Conservation (phyloP, 2,797 vertebrate genomes). For the Sebastes diploproa region DNA sequence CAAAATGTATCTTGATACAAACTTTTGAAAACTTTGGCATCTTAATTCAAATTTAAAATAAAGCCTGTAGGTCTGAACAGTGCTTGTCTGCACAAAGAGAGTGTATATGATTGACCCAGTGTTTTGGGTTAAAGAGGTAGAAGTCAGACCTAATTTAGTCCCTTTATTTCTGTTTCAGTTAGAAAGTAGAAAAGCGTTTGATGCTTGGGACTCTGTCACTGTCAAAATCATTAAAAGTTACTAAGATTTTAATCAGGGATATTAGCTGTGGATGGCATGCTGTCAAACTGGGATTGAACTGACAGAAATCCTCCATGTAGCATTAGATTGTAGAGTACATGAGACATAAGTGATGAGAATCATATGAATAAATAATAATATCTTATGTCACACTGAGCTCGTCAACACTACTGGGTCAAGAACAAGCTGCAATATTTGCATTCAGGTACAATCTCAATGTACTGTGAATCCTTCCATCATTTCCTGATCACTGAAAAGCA, state of each 20-base stretch:
- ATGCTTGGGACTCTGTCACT: neutral
- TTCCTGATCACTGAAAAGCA: neutral
- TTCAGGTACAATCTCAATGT: neutral
- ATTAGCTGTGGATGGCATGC: neutral
- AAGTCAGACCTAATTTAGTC: neutral
- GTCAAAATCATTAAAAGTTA: constrained; percentile 19
- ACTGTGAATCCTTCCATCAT: neutral
- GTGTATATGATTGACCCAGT: neutral
- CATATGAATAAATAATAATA: constrained; percentile 18
- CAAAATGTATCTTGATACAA: neutral
- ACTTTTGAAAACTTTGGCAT: neutral
- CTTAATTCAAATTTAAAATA: neutral
- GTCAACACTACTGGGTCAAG: neutral
- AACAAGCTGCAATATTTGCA: neutral
- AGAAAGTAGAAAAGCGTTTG: neutral
- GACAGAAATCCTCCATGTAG: constrained; percentile 4
- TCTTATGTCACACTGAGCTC: neutral
- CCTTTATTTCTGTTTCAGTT: neutral
- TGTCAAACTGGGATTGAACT: neutral
- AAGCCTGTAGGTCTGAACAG: neutral
- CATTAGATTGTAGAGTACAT: neutral
- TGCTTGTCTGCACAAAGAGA: neutral
- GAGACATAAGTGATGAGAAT: constrained; percentile 12
- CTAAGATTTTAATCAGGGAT: neutral
- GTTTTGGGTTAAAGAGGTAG: neutral